Percentiles rank a stretch among this genome's conserved stretches.
Conservation (phyloP, 2,888 invertebrate genomes). For the Spatulosminthurus flaviceps region DNA sequence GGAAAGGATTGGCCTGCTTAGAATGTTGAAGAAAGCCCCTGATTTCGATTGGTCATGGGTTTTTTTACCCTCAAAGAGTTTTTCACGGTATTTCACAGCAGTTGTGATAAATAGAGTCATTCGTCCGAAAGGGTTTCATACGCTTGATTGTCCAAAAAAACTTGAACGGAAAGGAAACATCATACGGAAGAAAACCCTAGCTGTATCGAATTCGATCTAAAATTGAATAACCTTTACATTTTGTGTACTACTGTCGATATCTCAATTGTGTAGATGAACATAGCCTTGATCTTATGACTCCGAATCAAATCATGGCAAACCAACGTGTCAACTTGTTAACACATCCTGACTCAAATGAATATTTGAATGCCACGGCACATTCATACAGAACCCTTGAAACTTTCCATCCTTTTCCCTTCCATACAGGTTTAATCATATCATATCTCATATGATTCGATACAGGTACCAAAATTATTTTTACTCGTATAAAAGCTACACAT, state of each 20-base stretch:
- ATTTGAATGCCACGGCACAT: not conserved
- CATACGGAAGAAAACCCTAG: not conserved
- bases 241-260: constrained; percentile 29
- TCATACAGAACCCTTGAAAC: not conserved
- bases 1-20: not conserved
- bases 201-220: constrained; percentile 30
- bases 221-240: constrained; percentile 41
- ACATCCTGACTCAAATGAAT: constrained; percentile 16
- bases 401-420: not conserved
- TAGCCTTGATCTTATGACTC: constrained; percentile 43
- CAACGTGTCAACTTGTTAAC: constrained; percentile 44
- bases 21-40: not conserved
- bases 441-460: too few species aligned
- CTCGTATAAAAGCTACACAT: too few species aligned
- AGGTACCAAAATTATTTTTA: too few species aligned
- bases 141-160: not conserved
- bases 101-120: constrained; percentile 33
- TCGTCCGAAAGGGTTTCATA: constrained; percentile 34
- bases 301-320: constrained; percentile 28
- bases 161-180: constrained; percentile 8
- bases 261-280: constrained; percentile 25
- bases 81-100: constrained; percentile 35
- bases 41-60: constrained; percentile 7
- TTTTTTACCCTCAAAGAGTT: constrained; percentile 24
- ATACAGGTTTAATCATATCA: not conserved